Evolutionary conservation across 92 coral and sea anemone genomes (phyloP).

Genomic region (Epizoanthus scotinus): DNA sequence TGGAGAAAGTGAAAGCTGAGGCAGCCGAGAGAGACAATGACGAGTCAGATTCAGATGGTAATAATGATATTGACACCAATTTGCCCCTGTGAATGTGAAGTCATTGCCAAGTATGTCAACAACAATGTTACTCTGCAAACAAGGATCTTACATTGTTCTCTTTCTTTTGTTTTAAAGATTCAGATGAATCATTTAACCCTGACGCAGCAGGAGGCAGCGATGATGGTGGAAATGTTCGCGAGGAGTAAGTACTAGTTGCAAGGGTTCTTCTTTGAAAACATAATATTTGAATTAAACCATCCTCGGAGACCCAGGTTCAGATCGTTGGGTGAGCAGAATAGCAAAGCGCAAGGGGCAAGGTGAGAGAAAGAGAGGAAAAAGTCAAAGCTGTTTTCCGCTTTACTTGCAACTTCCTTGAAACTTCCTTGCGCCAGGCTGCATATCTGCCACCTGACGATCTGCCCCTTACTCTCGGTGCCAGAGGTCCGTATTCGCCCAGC

Average conservation of each 20-base stretch:
- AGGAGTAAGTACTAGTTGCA: slow-evolving; percentile 29
- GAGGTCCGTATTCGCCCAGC: too few species aligned
- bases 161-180: slow-evolving; percentile 4
- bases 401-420: too few species aligned
- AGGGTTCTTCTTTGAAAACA: not conserved
- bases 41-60: slow-evolving; percentile 37
- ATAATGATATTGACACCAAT: not conserved
- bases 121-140: not conserved
- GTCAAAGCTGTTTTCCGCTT: too few species aligned
- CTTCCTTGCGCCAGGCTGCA: too few species aligned
- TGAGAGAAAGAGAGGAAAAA: too few species aligned
- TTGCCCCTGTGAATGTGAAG: not conserved
- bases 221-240: slow-evolving; percentile 12
- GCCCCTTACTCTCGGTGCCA: too few species aligned
- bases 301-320: too few species aligned
- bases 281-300: too few species aligned
- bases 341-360: too few species aligned
- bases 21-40: slow-evolving; percentile 41
- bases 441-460: too few species aligned
- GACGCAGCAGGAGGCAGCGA: slow-evolving; percentile 36
- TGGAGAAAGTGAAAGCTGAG: slow-evolving; percentile 40
- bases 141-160: too few species aligned
- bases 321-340: too few species aligned
- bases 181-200: slow-evolving; percentile 37
- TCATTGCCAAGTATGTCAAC: not conserved